Base-by-base conservation (phyloP, 2,888 invertebrate genomes). In the Tanypteryx hageni region DNA sequence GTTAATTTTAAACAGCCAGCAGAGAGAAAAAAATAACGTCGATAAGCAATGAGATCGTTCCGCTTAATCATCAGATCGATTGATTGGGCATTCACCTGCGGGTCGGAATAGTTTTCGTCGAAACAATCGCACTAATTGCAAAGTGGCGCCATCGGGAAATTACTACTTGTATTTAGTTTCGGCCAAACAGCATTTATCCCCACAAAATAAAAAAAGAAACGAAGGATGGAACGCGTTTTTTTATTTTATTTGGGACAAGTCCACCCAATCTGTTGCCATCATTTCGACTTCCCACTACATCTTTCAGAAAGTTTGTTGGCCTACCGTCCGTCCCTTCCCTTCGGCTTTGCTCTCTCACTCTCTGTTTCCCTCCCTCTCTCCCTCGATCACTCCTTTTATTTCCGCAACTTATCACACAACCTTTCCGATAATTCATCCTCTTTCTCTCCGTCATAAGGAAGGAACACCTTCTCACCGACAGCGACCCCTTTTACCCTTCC, bases 351-450 rank as follows among this genome's bases (percentile, higher is more conserved):
- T 58, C 92, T 18, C 82, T 22, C 57, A 10, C 27, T 57, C 27
- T 57, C 57, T 22, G 44, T 44, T 5, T 58, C 83, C 27, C 92
- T 82, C n/a, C 58, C 82, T 22, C 57, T 58, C 58, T 82, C 92
- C 59, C 22, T 9, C 92, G 44, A 57, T 92, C 92, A 44, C 82
- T 92, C 22, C 58, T 82, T 86, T 18, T 64, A 64, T 64, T 64
- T 64, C n/a, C 64, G 64, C 18, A 64, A 64, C 64, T 64, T 64
- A 64, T 64, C 64, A 64, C 64, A 8, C 64, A 7, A n/a, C n/a
- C 64, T 64, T 22, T n/a, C 76, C 22, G 76, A 22, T 76, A 22
- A 76, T 76, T 76, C 76, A 76, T 76, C 22, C 76, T 76, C 27
- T 22, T 27, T n/a, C n/a, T n/a, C n/a, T n/a, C n/a, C n/a, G n/a